Evolutionary conservation across 1,140 invertebrate species (phyloP), one percentile per base, ranked within the genome.

Genomic region (Caenorhabditis latens): DNA sequence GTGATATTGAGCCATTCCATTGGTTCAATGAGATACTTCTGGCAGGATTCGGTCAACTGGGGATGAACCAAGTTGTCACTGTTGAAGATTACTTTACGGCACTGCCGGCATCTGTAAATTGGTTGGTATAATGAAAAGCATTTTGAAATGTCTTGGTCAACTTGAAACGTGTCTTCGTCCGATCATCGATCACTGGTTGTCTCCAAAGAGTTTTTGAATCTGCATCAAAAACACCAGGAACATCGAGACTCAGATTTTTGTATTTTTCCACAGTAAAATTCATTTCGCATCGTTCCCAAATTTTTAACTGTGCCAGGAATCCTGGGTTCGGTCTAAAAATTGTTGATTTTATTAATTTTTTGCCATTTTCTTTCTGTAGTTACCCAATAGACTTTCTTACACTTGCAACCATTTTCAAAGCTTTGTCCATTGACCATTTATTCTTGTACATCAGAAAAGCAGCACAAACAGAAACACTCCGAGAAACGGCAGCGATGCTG

Each of bases 381-480:
- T 43, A 71, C 65, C 65, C 65, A 43, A 71, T 71, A 19, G 42
- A 19, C 24, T 71, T 71, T 46, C 65, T 11, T 7, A 71, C 42
- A 43, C 40, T 43, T 71, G 43, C 42, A n/a, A 71, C 46, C 65
- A 71, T 71, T 7, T 71, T 71, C 1, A 71, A 19, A 43, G 65
- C 65, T 16, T 71, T 71, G 46, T 71, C 65, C 40, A 71, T n/a
- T 6, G 65, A 1, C 65, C 65, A 71, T 4, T 7, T 9, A 24
- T 71, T 71, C 8, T 43, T 71, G 42, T 71, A 71, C 65, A 71
- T 71, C 42, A 71, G 19, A 71, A 43, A 71, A n/a, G 65, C 65
- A 7, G 65, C 65, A 71, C 65, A 71, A 19, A 71, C 24, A 71
- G 65, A 43, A 5, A 71, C 65, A 71, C 65, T 71, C 16, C 65